These are phyloP conservation scores for Sussaba pulchella DNA, from an alignment of 2,888 invertebrate species.

Conservation along the genomic window DNA sequence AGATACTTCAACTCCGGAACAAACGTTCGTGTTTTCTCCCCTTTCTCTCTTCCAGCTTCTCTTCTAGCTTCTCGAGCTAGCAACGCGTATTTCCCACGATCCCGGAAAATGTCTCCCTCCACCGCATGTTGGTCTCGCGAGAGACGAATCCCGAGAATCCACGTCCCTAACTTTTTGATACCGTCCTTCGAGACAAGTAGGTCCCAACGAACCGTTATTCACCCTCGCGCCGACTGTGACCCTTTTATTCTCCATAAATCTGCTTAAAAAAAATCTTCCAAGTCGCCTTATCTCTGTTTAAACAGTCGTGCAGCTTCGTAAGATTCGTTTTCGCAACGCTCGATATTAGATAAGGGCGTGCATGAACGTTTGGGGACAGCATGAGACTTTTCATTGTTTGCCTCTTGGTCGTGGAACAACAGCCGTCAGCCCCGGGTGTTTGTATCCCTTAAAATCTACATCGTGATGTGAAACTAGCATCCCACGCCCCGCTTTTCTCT, in stretches of 20 bases:
- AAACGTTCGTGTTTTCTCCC: background rate
- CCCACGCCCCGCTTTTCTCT: background rate
- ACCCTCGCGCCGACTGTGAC: too few relatives aligned
- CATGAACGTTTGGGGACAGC: background rate
- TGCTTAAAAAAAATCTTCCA: too few relatives aligned
- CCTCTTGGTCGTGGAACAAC: slow-evolving; percentile 6
- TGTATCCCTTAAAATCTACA: background rate
- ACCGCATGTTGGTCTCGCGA: background rate
- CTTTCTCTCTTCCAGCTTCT: too few relatives aligned
- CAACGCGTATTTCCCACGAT: background rate
- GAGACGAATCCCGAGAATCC: slow-evolving; percentile 14
- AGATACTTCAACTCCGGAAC: slow-evolving; percentile 14
- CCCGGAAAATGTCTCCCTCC: slow-evolving; percentile 12
- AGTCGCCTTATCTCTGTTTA: slow-evolving; percentile 4
- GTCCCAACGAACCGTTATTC: background rate
- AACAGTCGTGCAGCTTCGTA: slow-evolving; percentile 3
- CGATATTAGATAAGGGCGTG: background rate
- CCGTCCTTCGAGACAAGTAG: slow-evolving; percentile 2
- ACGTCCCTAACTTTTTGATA: slow-evolving; percentile 22
- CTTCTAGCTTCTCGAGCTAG: background rate
- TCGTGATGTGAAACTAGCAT: background rate
- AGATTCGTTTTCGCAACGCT: slow-evolving; percentile 4
- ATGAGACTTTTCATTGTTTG: slow-evolving; percentile 28
- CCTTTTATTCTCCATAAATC: background rate
- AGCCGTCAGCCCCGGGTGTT: slow-evolving; percentile 14